Evolutionary conservation across 2,113 vertebrate genomes (phyloP).

Genomic region (Indicator indicator): DNA sequence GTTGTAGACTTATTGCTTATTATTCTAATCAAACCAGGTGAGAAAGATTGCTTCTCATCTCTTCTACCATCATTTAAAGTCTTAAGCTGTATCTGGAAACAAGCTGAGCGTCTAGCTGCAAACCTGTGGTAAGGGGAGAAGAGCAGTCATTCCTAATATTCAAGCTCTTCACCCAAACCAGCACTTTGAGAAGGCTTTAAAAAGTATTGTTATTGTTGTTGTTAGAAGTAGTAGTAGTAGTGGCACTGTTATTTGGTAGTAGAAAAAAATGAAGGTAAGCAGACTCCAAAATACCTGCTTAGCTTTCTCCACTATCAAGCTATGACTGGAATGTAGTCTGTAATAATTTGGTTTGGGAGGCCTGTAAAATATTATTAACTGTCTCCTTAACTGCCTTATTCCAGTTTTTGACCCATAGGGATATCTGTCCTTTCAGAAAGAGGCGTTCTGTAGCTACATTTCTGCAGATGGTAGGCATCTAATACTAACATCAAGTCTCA

Average conservation of each 20-base stretch:
- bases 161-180: background rate
- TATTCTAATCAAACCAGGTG: background rate
- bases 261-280: background rate
- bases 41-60: background rate
- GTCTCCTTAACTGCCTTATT: background rate
- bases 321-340: background rate
- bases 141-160: background rate
- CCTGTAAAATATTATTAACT: background rate
- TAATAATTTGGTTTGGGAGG: background rate
- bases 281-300: background rate
- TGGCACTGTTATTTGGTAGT: background rate
- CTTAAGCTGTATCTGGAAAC: background rate
- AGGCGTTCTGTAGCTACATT: background rate
- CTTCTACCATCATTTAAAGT: background rate
- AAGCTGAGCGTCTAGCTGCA: background rate
- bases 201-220: background rate
- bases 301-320: background rate
- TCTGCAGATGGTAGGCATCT: background rate
- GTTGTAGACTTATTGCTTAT: background rate
- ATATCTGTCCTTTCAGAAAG: background rate
- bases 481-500: background rate
- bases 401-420: background rate
- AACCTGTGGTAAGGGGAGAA: background rate
- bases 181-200: background rate
- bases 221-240: too few relatives aligned